phyloP scores from a whole-genome alignment of 2,888 invertebrate species.

The Podabrus alpinus region DNA sequence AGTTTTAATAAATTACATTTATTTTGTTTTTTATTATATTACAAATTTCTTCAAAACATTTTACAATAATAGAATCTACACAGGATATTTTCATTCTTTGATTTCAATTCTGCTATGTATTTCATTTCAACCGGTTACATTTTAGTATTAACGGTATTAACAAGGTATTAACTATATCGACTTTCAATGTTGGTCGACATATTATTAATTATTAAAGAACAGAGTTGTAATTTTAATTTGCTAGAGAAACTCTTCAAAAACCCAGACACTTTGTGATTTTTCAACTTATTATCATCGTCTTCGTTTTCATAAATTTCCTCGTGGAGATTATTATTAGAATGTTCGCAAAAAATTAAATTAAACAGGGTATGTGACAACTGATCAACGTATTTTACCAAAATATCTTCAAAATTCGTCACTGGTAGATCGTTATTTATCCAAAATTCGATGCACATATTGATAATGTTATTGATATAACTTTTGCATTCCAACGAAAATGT shows the following conservation, averaged over 20 bases:
- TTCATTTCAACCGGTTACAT: not conserved
- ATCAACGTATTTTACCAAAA: slow-evolving; percentile 55
- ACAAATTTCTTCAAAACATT: no score
- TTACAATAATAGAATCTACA: no score
- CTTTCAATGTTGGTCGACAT: slow-evolving; percentile 44
- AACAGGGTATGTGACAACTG: slow-evolving; percentile 56
- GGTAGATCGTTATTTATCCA: slow-evolving; percentile 53
- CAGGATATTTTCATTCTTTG: no score
- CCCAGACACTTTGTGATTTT: slow-evolving; percentile 47
- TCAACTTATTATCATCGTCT: slow-evolving; percentile 27
- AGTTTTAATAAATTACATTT: no score
- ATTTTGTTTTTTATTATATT: no score
- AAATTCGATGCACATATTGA: slow-evolving; percentile 55
- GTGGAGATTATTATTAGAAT: slow-evolving; percentile 50
- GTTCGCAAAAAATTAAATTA: slow-evolving; percentile 55
- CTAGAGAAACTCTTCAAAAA: slow-evolving; percentile 56
- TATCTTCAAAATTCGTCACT: slow-evolving; percentile 50
- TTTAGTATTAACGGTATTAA: not conserved
- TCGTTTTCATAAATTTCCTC: slow-evolving; percentile 46
- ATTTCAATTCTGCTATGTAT: no score
- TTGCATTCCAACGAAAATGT: slow-evolving; percentile 54
- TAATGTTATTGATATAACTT: slow-evolving; percentile 55
- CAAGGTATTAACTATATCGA: no score
- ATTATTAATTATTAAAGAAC: slow-evolving; percentile 56
- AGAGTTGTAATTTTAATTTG: slow-evolving; percentile 56